Evolutionary conservation across 2,888 invertebrate species (phyloP).

Genomic region (Flexamia atlantica): DNA sequence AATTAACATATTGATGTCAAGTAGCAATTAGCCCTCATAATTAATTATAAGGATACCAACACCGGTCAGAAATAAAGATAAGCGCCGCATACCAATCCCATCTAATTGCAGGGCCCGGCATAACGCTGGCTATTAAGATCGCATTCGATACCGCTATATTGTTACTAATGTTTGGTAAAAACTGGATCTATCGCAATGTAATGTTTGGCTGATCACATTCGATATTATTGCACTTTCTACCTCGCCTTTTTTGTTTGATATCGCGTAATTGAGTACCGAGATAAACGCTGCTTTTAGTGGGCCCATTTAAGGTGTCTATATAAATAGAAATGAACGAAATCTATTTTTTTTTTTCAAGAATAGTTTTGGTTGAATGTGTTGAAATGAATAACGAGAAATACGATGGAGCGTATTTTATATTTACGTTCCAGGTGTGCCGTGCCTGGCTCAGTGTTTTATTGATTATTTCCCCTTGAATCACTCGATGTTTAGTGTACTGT

Average conservation of each 20-base stretch:
- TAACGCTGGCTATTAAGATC: slow-evolving; percentile 39
- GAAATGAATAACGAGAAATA: no score
- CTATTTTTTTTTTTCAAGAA: no score
- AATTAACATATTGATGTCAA: slow-evolving; percentile 57
- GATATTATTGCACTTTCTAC: slow-evolving; percentile 2
- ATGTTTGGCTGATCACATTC: slow-evolving; percentile 5
- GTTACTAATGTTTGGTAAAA: slow-evolving; percentile 54
- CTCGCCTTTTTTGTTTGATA: background rate
- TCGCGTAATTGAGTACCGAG: background rate
- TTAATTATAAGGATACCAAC: slow-evolving; percentile 43
- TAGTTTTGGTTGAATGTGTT: no score
- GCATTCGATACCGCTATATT: slow-evolving; percentile 34
- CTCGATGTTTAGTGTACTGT: no score
- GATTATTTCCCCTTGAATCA: no score
- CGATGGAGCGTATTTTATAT: no score
- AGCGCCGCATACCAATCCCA: slow-evolving; percentile 18
- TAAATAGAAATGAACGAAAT: no score
- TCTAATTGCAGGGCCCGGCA: slow-evolving; percentile 29
- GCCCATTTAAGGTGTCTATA: no score
- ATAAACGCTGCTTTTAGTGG: no score
- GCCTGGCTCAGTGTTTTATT: no score
- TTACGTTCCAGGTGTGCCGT: no score
- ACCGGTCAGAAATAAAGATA: slow-evolving; percentile 49
- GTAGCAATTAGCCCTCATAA: slow-evolving; percentile 48
- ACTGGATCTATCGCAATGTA: slow-evolving; percentile 30